Conservation (phyloP, 2,888 invertebrate species). For the Mythimna lalbum region DNA sequence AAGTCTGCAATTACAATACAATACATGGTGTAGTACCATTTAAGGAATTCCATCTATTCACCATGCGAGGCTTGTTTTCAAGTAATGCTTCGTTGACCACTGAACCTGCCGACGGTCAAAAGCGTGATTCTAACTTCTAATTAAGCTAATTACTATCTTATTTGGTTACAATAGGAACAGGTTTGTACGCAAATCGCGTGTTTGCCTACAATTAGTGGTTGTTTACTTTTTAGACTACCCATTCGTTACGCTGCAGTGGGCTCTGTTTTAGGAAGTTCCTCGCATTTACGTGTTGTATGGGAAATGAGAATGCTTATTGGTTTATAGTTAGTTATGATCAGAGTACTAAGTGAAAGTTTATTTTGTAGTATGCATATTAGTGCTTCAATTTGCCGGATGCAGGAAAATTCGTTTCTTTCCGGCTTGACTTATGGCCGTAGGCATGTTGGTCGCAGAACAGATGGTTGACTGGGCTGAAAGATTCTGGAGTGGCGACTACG, state of each 20-base stretch:
- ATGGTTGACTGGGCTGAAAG: no score
- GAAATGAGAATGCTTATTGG: conserved; percentile 28
- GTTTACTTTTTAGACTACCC: conserved; percentile 40
- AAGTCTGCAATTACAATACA: not conserved
- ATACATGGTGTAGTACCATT: not conserved
- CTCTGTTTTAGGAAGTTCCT: conserved; percentile 48
- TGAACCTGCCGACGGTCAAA: conserved; percentile 36
- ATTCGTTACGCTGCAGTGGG: conserved; percentile 49
- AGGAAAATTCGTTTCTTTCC: not conserved
- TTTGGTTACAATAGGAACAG: conserved; percentile 57
- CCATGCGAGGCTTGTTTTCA: not conserved
- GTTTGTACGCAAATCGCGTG: conserved; percentile 51
- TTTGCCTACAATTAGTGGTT: conserved; percentile 44
- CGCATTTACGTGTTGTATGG: conserved; percentile 29
- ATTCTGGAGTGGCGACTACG: no score
- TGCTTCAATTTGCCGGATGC: not conserved
- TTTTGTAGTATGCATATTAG: conserved; percentile 14
- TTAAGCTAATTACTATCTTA: conserved; percentile 55
- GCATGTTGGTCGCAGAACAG: no score
- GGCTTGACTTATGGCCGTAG: not conserved
- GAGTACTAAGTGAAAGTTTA: conserved; percentile 34
- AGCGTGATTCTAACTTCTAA: conserved; percentile 41
- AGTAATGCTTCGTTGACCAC: conserved; percentile 40
- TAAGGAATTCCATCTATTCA: conserved; percentile 6
- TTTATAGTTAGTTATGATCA: conserved; percentile 30